Conservation (phyloP, 1,140 invertebrate genomes). For the Lasaia peninsularis region DNA sequence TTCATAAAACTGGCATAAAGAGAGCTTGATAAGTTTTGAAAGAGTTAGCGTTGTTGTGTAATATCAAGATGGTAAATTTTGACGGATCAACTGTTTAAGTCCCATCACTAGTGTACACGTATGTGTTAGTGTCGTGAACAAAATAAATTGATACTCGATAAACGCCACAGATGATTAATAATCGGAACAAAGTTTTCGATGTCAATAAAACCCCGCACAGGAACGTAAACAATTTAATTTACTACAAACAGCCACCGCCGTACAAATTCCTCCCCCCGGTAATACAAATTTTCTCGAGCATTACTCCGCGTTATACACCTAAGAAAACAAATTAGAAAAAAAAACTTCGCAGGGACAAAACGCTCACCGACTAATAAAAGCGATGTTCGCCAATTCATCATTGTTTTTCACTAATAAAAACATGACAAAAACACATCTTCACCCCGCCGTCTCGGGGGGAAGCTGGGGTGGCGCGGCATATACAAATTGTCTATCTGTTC, state of each 20-base stretch:
- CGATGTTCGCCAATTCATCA: slow-evolving; percentile 68
- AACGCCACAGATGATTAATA: neutral
- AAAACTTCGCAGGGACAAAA: slow-evolving; percentile 32
- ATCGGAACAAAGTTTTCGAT: slow-evolving; percentile 23
- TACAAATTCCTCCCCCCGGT: slow-evolving; percentile 53
- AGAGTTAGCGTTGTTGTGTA: too few species aligned
- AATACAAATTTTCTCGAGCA: slow-evolving; percentile 57
- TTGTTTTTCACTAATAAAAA: slow-evolving; percentile 74
- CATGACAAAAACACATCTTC: slow-evolving; percentile 66
- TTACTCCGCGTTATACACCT: slow-evolving; percentile 35
- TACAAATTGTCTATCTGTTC: slow-evolving; percentile 33
- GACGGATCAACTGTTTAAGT: too few species aligned
- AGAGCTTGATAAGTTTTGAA: too few species aligned
- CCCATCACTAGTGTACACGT: too few species aligned
- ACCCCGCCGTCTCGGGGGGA: slow-evolving; percentile 21
- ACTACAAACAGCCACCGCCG: slow-evolving; percentile 43
- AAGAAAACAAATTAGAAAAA: slow-evolving; percentile 48
- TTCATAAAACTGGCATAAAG: too few species aligned
- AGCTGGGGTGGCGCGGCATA: slow-evolving; percentile 24
- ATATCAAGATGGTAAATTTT: too few species aligned
- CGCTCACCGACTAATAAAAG: slow-evolving; percentile 60
- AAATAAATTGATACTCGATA: neutral
- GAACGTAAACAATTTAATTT: slow-evolving; percentile 64
- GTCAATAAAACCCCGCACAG: slow-evolving; percentile 43
- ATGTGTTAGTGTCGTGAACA: too few species aligned